phyloP scores from a whole-genome alignment of 2,113 vertebrate species.

The Dascyllus trimaculatus region DNA sequence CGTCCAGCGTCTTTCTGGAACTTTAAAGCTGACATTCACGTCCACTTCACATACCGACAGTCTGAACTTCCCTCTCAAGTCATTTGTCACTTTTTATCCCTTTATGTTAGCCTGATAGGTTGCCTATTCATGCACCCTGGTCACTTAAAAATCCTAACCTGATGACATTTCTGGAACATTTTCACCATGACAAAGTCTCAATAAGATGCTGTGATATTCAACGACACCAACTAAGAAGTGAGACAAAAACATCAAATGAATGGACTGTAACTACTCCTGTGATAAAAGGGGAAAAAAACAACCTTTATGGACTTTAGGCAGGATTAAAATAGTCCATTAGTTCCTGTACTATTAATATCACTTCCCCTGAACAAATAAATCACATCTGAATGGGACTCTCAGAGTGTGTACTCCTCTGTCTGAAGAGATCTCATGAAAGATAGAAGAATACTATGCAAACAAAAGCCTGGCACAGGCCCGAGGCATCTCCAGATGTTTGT shows the following conservation, averaged over 20 bases:
- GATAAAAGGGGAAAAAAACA: background rate
- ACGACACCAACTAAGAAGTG: background rate
- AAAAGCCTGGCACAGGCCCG: slow-evolving; percentile 28
- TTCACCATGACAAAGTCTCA: background rate
- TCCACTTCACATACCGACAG: background rate
- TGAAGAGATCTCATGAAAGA: slow-evolving; percentile 18
- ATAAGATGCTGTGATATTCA: background rate
- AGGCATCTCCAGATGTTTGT: slow-evolving; percentile 54
- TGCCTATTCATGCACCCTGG: background rate
- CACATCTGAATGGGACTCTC: background rate
- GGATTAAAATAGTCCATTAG: background rate
- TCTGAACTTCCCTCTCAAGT: background rate
- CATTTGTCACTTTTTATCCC: background rate
- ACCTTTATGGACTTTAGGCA: background rate
- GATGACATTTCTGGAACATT: background rate
- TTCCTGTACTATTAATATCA: slow-evolving; percentile 4
- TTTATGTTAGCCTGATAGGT: background rate
- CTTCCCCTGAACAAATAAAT: slow-evolving; percentile 6
- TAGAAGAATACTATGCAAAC: slow-evolving; percentile 29
- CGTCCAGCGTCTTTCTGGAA: too few relatives aligned
- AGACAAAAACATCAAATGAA: background rate
- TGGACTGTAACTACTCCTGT: background rate
- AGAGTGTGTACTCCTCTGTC: slow-evolving; percentile 6
- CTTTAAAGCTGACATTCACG: background rate
- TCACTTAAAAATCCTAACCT: background rate